Conservation (phyloP, 2,797 vertebrate species). For the Tympanoctomys barrerae region DNA sequence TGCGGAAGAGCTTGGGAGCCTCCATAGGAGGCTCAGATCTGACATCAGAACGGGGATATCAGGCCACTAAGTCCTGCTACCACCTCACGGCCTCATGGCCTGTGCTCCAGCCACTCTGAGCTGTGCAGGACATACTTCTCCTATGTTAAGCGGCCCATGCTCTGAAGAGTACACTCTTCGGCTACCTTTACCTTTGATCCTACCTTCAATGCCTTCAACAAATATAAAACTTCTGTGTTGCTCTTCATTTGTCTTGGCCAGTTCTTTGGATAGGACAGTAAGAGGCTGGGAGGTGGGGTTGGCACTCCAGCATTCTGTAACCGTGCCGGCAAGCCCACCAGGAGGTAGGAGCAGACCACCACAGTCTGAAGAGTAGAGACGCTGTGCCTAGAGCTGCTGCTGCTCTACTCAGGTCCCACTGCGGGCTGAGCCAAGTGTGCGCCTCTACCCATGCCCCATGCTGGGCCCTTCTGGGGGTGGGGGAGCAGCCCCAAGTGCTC, state of each 20-base stretch:
- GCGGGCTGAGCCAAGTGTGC: background rate
- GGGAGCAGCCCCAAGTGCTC: background rate
- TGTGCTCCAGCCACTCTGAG: background rate
- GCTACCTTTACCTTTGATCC: background rate
- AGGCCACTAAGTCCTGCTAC: background rate
- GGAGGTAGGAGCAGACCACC: background rate
- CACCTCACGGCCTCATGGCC: background rate
- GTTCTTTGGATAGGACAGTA: background rate
- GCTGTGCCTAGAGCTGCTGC: background rate
- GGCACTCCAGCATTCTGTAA: background rate
- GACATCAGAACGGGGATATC: background rate
- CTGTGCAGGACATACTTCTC: background rate
- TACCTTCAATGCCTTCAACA: background rate
- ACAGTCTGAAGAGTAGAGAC: background rate
- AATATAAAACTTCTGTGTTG: background rate
- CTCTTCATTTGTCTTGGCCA: background rate
- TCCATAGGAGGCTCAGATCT: background rate
- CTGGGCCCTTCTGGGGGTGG: background rate
- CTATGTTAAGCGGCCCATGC: background rate
- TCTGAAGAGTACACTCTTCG: background rate
- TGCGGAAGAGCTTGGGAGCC: background rate
- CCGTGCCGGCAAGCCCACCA: background rate
- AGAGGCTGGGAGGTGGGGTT: background rate
- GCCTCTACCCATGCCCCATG: background rate
- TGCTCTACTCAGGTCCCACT: background rate